Evolutionary conservation across 2,113 vertebrate species (phyloP).

Genomic region (Apeltes quadracus): DNA sequence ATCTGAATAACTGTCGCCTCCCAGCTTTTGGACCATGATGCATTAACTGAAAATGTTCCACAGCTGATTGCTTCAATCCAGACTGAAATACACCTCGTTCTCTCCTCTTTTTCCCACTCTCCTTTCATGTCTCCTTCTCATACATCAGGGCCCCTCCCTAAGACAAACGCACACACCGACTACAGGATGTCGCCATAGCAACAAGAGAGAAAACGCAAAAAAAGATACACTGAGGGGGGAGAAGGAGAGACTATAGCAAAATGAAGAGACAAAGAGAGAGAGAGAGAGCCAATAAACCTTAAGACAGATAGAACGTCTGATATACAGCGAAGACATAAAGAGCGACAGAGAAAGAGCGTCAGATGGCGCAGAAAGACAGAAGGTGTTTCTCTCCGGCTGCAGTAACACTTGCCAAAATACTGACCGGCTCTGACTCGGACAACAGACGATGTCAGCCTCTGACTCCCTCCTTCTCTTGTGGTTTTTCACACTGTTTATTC

Average conservation of each 20-base stretch:
- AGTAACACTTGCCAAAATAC: constrained; percentile 45
- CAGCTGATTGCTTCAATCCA: not conserved
- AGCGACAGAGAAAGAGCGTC: constrained; percentile 67
- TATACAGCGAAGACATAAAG: constrained; percentile 69
- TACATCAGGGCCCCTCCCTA: constrained; percentile 71
- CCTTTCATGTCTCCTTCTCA: constrained; percentile 53
- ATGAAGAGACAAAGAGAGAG: constrained; percentile 52
- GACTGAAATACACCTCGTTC: constrained; percentile 24
- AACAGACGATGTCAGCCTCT: constrained; percentile 63
- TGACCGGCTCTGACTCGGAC: constrained; percentile 59
- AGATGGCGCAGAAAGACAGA: constrained; percentile 64
- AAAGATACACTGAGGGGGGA: constrained; percentile 56
- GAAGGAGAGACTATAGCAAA: constrained; percentile 57
- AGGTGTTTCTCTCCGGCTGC: constrained; percentile 59
- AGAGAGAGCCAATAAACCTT: constrained; percentile 75
- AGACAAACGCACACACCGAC: constrained; percentile 65
- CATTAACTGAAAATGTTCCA: constrained; percentile 8
- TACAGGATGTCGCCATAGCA: constrained; percentile 76
- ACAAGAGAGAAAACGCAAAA: constrained; percentile 68
- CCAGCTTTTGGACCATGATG: constrained; percentile 7
- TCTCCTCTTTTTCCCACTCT: constrained; percentile 26
- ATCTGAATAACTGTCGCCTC: not conserved
- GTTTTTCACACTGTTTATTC: constrained; percentile 59
- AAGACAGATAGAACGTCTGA: constrained; percentile 60
- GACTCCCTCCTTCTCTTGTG: constrained; percentile 40